Conservation (phyloP, 2,797 vertebrate genomes). For the Delichon dasypus region DNA sequence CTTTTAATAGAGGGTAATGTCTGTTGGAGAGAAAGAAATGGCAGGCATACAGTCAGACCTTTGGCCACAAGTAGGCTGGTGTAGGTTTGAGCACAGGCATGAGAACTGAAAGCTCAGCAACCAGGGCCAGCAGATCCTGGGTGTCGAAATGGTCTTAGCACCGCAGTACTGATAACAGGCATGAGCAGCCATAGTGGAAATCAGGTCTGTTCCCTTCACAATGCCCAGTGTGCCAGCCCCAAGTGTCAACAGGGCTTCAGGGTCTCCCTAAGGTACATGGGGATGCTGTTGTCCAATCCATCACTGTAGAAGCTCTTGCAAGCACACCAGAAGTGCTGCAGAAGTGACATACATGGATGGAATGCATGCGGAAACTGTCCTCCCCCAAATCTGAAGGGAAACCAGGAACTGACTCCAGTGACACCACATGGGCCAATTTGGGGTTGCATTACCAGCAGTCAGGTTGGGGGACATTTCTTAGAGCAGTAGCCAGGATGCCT, state of each 20-base stretch:
- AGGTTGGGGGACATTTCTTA: neutral
- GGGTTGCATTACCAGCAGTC: neutral
- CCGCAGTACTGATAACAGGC: neutral
- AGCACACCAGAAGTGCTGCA: neutral
- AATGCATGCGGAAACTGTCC: neutral
- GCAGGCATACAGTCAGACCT: neutral
- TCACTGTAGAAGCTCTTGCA: neutral
- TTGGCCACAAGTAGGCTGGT: neutral
- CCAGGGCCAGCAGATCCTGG: neutral
- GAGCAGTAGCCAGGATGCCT: neutral
- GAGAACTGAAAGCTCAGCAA: neutral
- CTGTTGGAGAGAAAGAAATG: conserved; percentile 69
- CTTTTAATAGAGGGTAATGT: conserved; percentile 86
- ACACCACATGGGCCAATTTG: neutral
- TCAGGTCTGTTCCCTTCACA: neutral
- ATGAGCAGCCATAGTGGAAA: neutral
- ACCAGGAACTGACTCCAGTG: neutral
- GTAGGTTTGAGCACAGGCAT: neutral
- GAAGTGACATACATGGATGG: neutral
- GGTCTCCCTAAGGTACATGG: neutral
- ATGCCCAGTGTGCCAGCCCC: neutral
- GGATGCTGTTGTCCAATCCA: neutral
- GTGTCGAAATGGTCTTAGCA: neutral
- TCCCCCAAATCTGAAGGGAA: neutral
- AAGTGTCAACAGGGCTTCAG: neutral